A percentile compares a stretch with the other conserved stretches of the same genome.
Evolutionary conservation across 53 echinoderm and acorn worm genomes (phyloP).

Genomic region (Apostichopus leukothele): DNA sequence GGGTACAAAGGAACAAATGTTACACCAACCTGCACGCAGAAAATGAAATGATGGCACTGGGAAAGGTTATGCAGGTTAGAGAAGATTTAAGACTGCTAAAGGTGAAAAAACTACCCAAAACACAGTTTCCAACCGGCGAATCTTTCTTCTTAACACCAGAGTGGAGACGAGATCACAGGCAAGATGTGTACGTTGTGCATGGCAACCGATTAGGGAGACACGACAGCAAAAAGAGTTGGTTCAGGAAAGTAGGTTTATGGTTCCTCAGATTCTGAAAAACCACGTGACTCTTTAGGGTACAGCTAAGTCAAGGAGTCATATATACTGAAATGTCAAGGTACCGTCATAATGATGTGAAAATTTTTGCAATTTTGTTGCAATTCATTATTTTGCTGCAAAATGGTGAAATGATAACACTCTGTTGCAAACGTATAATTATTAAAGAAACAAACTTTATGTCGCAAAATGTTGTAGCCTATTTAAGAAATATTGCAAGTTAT

Average conservation of each 20-base stretch:
- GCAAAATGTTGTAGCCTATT: too few species aligned
- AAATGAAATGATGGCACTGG: slow-evolving; percentile 50
- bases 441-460: neutral
- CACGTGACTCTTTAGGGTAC: neutral
- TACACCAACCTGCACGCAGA: slow-evolving; percentile 36
- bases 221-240: slow-evolving; percentile 48
- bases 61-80: slow-evolving; percentile 37
- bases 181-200: slow-evolving; percentile 50
- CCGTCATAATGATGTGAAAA: neutral
- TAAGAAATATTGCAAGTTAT: too few species aligned
- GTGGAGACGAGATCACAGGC: slow-evolving; percentile 34
- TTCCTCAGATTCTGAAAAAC: neutral
- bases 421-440: neutral
- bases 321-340: neutral
- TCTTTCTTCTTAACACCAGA: slow-evolving; percentile 46
- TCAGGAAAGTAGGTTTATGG: slow-evolving; percentile 1
- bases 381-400: neutral
- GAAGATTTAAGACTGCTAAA: slow-evolving; percentile 15
- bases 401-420: neutral
- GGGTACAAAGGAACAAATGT: slow-evolving; percentile 28
- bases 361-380: neutral
- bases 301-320: neutral
- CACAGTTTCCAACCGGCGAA: slow-evolving; percentile 54
- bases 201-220: slow-evolving; percentile 53
- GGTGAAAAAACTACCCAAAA: slow-evolving; percentile 46